Evolutionary conservation across 2,888 invertebrate species (phyloP), one percentile per base, ranked within the genome.

Genomic region (Chymomyza amoena): DNA sequence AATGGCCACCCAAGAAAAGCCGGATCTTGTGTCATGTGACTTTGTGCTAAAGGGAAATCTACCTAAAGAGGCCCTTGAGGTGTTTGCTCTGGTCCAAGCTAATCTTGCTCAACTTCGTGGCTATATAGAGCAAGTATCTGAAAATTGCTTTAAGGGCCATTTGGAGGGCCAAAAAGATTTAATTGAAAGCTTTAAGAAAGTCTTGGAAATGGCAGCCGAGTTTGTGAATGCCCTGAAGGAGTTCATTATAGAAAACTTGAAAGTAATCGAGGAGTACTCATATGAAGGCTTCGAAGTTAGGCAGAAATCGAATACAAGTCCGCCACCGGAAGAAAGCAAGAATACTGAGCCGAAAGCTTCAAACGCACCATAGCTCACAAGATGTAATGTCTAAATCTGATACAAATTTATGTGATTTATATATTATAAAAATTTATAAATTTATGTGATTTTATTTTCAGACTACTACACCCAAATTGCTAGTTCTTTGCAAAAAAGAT

Each of bases 191-290:
- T 87, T 87, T 15, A 63, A 82, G 16, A 57, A 75, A 7, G 16
- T 83, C 0, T 64, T 84, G 7, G 28, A 63, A 9, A 16, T 71
- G 6, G 88, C 88, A 2, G 65, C 45, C 6, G 83, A 79, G 6
- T 87, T 72, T 28, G 70, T 87, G 20, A 66, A 72, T 1, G 80
- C 80, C 61, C 15, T 86, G 20, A 81, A 76, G 69, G 77, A 83
- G 66, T 79, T 86, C 18, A 15, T 72, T n/a, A 70, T 85, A 0
- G 69, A 61, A 15, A 86, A 83, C 15, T 7, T 80, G 6, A 78
- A 79, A 61, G 18, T 6, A 7, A 79, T 84, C 7, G 1, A 63
- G 10, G 60, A 72, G 0, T 87, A 71, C 15, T 76, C 85, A 7
- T 82, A 69, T 16, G 50, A 80, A 7, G 15, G 57, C 0, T 87